These are phyloP conservation scores for Lamproptera curius DNA, from an alignment of 2,888 invertebrate genomes.

Conservation along the genomic window DNA sequence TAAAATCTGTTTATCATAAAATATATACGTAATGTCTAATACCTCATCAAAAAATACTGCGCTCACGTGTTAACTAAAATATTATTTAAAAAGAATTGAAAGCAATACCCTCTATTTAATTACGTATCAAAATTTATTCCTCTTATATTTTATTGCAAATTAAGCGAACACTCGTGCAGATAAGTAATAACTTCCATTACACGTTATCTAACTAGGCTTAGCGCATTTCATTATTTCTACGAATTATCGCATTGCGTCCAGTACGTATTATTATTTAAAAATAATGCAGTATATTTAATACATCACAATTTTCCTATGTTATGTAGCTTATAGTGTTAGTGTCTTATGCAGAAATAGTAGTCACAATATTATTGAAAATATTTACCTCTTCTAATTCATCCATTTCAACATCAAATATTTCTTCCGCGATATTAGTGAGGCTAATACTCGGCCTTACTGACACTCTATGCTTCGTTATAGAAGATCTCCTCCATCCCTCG, in stretches of 20 bases:
- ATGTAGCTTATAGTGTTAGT: too few species aligned
- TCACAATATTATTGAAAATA: constrained; percentile 10
- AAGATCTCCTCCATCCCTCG: constrained; percentile 42
- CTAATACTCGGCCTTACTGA: constrained; percentile 64
- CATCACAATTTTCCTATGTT: not conserved
- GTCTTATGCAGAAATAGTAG: not conserved
- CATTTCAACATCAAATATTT: constrained; percentile 41
- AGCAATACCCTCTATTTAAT: too few species aligned
- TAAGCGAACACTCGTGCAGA: too few species aligned
- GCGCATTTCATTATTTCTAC: not conserved
- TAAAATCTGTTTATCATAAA: too few species aligned
- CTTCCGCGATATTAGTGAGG: constrained; percentile 64
- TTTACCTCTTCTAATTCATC: constrained; percentile 59
- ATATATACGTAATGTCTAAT: too few species aligned
- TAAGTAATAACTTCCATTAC: not conserved
- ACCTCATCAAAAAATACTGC: too few species aligned
- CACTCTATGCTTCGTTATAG: constrained; percentile 49
- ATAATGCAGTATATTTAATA: not conserved
- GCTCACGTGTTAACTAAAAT: too few species aligned
- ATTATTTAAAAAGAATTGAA: too few species aligned
- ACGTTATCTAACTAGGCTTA: not conserved
- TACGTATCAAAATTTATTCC: too few species aligned
- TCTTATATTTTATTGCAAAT: too few species aligned
- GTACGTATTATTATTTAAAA: not conserved
- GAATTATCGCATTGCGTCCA: not conserved